A percentile compares a stretch with the other conserved stretches of the same genome.
phyloP scores from a whole-genome alignment of 2,113 vertebrate genomes.

The Hyperoodon ampullatus region DNA sequence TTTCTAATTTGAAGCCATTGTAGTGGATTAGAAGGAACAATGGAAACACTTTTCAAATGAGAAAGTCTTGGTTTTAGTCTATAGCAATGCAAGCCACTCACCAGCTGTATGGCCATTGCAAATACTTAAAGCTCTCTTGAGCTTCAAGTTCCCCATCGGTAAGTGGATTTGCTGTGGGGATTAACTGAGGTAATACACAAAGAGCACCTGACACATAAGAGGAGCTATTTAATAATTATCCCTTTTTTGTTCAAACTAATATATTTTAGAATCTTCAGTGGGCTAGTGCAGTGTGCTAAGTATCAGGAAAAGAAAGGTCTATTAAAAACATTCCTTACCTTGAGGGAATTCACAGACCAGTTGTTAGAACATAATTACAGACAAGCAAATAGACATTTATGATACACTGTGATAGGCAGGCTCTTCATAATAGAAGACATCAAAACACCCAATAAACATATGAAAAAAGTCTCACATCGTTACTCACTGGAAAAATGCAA shows the following conservation, averaged over 20 bases:
- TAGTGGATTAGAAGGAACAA: neutral
- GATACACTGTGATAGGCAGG: neutral
- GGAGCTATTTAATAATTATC: neutral
- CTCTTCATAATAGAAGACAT: neutral
- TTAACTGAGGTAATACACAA: neutral
- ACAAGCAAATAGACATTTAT: neutral
- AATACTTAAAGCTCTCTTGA: neutral
- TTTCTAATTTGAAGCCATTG: neutral
- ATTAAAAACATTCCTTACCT: neutral
- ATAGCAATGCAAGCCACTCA: neutral
- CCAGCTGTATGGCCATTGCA: neutral
- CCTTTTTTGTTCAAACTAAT: neutral
- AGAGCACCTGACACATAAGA: neutral
- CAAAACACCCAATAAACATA: neutral
- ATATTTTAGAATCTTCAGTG: neutral
- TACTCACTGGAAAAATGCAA: neutral
- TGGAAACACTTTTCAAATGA: neutral
- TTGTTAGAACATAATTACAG: neutral
- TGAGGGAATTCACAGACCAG: neutral
- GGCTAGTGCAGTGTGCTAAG: neutral
- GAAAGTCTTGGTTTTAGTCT: neutral
- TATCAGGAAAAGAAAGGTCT: neutral
- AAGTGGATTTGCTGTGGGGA: neutral
- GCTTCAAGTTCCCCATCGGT: neutral
- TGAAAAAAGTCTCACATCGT: neutral